These are phyloP conservation scores for Glyptemys insculpta DNA, from an alignment of 2,797 vertebrate species.

Conservation along the genomic window DNA sequence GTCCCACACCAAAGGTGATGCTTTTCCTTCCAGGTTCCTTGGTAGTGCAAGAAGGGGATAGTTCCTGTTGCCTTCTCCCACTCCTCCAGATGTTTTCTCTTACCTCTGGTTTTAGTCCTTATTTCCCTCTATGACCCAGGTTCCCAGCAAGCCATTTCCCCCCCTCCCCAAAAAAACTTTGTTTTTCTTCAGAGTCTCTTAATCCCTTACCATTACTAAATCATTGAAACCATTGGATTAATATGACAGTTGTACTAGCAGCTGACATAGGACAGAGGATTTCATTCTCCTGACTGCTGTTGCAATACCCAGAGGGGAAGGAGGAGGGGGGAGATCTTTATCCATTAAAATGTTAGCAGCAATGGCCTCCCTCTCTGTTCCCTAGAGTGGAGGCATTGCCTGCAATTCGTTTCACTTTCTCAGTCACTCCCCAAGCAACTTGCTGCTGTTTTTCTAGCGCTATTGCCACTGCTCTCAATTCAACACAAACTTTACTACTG, in stretches of 20 bases:
- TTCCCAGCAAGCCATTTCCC: background rate
- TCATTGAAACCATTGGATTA: constrained; percentile 26
- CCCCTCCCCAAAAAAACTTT: background rate
- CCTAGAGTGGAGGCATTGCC: background rate
- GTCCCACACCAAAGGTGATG: background rate
- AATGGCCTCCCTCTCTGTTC: background rate
- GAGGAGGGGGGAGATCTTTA: background rate
- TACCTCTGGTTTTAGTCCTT: constrained; percentile 21
- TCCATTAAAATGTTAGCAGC: background rate
- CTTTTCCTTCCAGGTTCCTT: background rate
- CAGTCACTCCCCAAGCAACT: background rate
- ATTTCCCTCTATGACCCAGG: constrained; percentile 46
- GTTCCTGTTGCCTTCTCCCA: background rate
- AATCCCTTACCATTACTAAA: constrained; percentile 34
- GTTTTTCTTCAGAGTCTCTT: constrained; percentile 39
- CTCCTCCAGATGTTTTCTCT: constrained; percentile 36
- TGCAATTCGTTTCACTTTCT: background rate
- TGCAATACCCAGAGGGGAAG: background rate
- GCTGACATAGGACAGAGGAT: background rate
- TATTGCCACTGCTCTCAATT: background rate
- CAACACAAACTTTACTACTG: background rate
- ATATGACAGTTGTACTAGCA: constrained; percentile 13
- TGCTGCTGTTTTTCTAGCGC: background rate
- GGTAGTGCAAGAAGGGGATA: background rate
- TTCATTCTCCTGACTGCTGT: constrained; percentile 8